Conservation (phyloP, 1,140 invertebrate species). For the Ladona fulva region DNA sequence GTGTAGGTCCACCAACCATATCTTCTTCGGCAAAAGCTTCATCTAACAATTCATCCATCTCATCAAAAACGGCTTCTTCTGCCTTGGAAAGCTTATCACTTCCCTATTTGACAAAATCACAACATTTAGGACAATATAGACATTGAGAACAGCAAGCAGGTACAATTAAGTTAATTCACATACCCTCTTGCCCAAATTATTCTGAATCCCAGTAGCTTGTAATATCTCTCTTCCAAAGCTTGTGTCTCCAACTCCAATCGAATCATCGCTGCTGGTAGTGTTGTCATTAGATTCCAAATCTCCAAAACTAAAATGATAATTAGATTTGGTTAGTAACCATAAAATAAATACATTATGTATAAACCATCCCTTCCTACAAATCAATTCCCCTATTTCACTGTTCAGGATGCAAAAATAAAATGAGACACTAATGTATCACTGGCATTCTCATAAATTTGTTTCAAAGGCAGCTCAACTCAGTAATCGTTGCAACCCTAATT, state of each 20-base stretch:
- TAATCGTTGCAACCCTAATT: too few species aligned
- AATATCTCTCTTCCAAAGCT: constrained; percentile 66
- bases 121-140: not conserved
- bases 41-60: constrained; percentile 64
- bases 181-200: not conserved
- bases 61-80: constrained; percentile 37
- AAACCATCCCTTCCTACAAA: too few species aligned
- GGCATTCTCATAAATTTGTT: too few species aligned
- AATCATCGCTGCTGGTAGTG: not conserved
- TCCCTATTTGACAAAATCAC: not conserved
- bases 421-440: too few species aligned
- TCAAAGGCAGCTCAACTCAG: too few species aligned
- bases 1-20: constrained; percentile 12
- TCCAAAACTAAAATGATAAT: not conserved
- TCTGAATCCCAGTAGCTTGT: constrained; percentile 34
- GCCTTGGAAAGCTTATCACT: not conserved
- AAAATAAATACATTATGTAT: too few species aligned
- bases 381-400: too few species aligned
- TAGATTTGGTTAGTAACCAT: too few species aligned
- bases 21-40: constrained; percentile 50
- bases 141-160: not conserved
- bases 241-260: constrained; percentile 31
- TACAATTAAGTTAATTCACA: not conserved
- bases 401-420: too few species aligned
- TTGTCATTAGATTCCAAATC: not conserved